Conservation (phyloP, 1,140 invertebrate species). For the Pseudomyrmex concolor region DNA sequence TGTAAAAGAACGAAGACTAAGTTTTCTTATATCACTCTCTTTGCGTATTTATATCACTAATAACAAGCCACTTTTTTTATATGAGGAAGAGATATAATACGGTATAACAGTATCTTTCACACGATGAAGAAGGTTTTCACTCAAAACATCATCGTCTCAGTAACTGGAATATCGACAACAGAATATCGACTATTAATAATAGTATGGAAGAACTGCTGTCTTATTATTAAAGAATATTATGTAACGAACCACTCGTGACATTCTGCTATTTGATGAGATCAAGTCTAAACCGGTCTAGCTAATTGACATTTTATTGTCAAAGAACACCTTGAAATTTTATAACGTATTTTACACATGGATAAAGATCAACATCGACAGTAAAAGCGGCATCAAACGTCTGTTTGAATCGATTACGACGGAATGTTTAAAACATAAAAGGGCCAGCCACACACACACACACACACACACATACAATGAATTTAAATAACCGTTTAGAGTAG, state of each 20-base stretch:
- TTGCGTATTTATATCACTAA: not conserved
- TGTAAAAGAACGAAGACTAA: too few species aligned
- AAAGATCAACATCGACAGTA: not conserved
- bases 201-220: not conserved
- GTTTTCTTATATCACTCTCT: too few species aligned
- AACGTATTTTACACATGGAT: not conserved
- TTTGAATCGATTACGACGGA: not conserved
- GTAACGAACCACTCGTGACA: not conserved
- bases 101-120: not conserved
- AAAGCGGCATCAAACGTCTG: not conserved
- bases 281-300: not conserved
- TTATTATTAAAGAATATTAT: not conserved
- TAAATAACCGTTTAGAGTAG: not conserved
- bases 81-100: not conserved
- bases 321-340: not conserved
- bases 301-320: slow-evolving; percentile 32
- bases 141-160: not conserved
- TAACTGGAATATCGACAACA: not conserved
- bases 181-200: not conserved
- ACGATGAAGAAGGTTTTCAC: slow-evolving; percentile 5
- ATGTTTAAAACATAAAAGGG: not conserved
- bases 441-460: not conserved
- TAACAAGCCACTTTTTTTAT: too few species aligned
- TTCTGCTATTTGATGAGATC: not conserved
- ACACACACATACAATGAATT: too few species aligned